Conservation (phyloP, 2,797 vertebrate genomes). For the Synaphobranchus kaupii region DNA sequence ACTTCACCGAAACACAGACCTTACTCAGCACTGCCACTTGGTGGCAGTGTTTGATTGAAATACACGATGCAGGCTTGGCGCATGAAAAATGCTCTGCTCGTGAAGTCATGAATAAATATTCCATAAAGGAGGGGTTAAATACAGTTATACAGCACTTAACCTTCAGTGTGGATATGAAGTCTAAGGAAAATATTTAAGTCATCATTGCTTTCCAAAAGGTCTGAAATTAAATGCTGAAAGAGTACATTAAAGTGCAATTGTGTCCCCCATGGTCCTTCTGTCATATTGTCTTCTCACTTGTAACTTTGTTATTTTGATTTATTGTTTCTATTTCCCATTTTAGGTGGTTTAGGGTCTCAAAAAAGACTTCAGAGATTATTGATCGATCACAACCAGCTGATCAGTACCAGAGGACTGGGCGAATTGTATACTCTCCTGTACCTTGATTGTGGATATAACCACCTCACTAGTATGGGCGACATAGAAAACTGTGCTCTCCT, state of each 20-base stretch:
- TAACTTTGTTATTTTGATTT: conserved; percentile 30
- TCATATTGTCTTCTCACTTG: neutral
- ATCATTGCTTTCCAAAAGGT: conserved; percentile 16
- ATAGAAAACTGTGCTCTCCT: conserved; percentile 86
- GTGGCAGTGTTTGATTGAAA: conserved; percentile 55
- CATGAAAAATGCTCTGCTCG: conserved; percentile 29
- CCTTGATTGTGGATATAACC: conserved; percentile 89
- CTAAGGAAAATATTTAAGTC: neutral
- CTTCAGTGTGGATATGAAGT: conserved; percentile 27
- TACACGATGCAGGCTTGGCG: neutral
- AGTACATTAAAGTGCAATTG: neutral
- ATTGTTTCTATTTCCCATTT: conserved; percentile 26
- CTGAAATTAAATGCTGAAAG: neutral
- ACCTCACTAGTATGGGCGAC: conserved; percentile 80
- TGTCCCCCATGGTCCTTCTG: neutral
- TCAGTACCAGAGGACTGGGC: conserved; percentile 83
- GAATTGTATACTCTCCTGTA: conserved; percentile 77
- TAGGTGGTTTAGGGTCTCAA: conserved; percentile 84
- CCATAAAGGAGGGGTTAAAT: conserved; percentile 47
- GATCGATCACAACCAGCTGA: conserved; percentile 90
- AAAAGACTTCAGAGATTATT: conserved; percentile 81
- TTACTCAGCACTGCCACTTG: conserved; percentile 54
- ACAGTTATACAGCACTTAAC: conserved; percentile 42
- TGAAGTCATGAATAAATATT: conserved; percentile 60
- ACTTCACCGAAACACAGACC: neutral